phyloP scores from a whole-genome alignment of 1,140 invertebrate genomes.

The Cydia amplana region DNA sequence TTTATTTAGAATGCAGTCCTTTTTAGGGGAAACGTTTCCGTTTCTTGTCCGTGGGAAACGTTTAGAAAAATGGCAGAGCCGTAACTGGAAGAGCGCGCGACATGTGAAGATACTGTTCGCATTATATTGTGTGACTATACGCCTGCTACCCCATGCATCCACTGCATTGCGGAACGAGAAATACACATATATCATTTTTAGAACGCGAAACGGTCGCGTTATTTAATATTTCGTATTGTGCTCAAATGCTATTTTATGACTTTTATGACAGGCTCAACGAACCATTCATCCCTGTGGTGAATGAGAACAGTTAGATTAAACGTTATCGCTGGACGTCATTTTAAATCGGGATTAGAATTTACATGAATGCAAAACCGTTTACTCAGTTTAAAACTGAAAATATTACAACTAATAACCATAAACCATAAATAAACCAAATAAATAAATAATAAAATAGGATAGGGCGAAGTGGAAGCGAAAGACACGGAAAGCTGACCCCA shows the following conservation, averaged over 20 bases:
- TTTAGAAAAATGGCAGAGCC: neutral
- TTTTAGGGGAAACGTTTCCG: too few species aligned
- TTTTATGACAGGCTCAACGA: slow-evolving; percentile 62
- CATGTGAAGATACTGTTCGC: slow-evolving; percentile 30
- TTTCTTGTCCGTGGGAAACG: too few species aligned
- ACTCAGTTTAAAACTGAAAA: neutral
- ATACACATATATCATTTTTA: slow-evolving; percentile 70
- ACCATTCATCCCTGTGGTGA: slow-evolving; percentile 42
- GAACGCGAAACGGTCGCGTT: slow-evolving; percentile 65
- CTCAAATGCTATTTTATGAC: slow-evolving; percentile 48
- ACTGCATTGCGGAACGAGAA: slow-evolving; percentile 72
- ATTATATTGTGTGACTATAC: neutral
- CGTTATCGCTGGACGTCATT: slow-evolving; percentile 23
- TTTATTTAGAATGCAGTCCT: too few species aligned
- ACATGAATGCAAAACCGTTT: neutral
- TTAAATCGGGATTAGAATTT: neutral
- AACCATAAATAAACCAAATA: too few species aligned
- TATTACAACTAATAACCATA: too few species aligned
- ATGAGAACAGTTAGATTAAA: slow-evolving; percentile 29
- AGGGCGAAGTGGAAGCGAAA: too few species aligned
- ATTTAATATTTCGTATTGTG: slow-evolving; percentile 59
- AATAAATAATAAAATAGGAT: too few species aligned
- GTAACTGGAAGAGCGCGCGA: neutral
- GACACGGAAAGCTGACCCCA: too few species aligned
- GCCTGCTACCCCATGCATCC: slow-evolving; percentile 62